Evolutionary conservation across 2,113 vertebrate genomes (phyloP).

Genomic region (Malurus elegans): DNA sequence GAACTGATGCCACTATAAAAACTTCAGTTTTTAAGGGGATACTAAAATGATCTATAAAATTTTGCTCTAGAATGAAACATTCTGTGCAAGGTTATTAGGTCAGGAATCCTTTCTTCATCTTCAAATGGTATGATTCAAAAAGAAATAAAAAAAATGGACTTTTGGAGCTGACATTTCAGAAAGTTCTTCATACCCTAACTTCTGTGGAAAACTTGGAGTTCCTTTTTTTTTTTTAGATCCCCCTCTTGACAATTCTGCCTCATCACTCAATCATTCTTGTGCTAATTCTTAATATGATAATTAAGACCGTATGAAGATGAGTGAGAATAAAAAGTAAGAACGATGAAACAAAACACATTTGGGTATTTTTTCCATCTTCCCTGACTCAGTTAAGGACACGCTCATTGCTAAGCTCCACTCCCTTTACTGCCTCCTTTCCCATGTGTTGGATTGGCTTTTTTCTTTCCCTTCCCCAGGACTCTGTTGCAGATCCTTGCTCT

Average conservation of each 20-base stretch:
- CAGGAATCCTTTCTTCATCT: not conserved
- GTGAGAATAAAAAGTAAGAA: not conserved
- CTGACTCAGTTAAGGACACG: fast-evolving
- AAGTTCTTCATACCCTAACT: not conserved
- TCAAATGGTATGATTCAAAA: not conserved
- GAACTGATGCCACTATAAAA: not conserved
- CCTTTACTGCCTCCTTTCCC: not conserved
- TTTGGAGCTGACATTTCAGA: not conserved
- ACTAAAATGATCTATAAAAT: not conserved
- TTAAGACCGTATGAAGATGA: not conserved
- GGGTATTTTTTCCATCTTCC: not conserved
- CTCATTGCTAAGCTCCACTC: not conserved
- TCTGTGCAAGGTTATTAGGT: not conserved
- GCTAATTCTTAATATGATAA: not conserved
- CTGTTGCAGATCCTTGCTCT: not conserved
- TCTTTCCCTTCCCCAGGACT: too few species aligned
- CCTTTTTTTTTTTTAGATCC: not conserved
- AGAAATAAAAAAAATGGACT: not conserved
- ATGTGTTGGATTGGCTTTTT: not conserved
- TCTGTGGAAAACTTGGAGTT: not conserved
- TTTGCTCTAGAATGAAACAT: not conserved
- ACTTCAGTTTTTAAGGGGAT: conserved; percentile 14
- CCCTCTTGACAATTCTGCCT: not conserved
- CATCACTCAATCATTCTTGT: not conserved
- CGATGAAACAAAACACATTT: not conserved